Percentiles rank a stretch among this genome's conserved stretches.
Evolutionary conservation across 2,797 vertebrate species (phyloP).

Genomic region (Liasis olivaceus): DNA sequence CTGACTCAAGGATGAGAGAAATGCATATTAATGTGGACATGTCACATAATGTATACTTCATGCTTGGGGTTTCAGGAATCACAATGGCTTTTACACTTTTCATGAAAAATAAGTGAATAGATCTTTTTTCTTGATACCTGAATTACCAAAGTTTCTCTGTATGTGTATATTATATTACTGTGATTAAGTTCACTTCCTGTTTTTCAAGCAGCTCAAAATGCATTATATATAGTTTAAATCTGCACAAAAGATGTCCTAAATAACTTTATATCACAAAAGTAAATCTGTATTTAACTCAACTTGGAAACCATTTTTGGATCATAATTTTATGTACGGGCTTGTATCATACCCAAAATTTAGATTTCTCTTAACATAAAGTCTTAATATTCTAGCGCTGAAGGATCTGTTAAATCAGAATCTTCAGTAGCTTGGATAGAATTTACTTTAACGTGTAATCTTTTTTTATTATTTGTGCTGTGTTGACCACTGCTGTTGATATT

Average conservation of each 20-base stretch:
- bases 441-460: background rate
- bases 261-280: background rate
- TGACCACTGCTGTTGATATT: background rate
- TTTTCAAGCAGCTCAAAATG: background rate
- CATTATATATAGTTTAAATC: background rate
- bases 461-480: background rate
- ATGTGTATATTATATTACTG: background rate
- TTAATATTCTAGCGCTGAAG: no score
- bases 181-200: background rate
- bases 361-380: no score
- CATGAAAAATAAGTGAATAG: background rate
- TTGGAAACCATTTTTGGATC: no score
- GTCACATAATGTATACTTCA: background rate
- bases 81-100: background rate
- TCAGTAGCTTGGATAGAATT: background rate
- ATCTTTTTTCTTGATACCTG: background rate
- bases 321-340: no score
- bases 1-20: background rate
- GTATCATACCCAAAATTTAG: no score
- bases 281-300: no score
- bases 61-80: background rate
- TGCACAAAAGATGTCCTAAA: background rate
- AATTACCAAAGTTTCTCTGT: background rate
- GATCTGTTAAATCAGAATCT: no score
- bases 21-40: background rate